Conservation (phyloP, 1,140 invertebrate genomes). For the Danaus plexippus region DNA sequence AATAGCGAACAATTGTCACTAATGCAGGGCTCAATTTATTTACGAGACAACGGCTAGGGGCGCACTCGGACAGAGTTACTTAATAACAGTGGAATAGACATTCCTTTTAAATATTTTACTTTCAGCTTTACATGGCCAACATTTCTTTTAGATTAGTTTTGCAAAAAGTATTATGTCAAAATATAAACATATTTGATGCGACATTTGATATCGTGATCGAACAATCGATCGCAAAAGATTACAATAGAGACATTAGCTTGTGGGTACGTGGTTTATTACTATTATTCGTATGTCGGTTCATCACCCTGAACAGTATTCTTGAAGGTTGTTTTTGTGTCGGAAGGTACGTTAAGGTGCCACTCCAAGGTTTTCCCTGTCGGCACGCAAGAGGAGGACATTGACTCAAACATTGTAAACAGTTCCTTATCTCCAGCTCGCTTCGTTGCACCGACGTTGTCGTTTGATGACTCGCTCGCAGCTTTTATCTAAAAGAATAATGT, state of each 20-base stretch:
- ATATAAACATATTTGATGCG: no score
- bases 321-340: slow-evolving; percentile 37
- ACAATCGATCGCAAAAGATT: slow-evolving; percentile 14
- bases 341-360: slow-evolving; percentile 41
- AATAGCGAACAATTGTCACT: slow-evolving; percentile 69
- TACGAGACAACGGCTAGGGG: slow-evolving; percentile 61
- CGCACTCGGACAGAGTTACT: slow-evolving; percentile 37
- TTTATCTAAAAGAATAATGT: slow-evolving; percentile 63
- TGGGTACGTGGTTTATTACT: slow-evolving; percentile 29
- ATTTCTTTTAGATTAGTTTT: no score
- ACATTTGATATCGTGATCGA: no score
- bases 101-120: background rate
- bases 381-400: slow-evolving; percentile 64
- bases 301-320: slow-evolving; percentile 30
- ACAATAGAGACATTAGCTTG: slow-evolving; percentile 35
- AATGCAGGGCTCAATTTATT: slow-evolving; percentile 69
- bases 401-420: slow-evolving; percentile 69
- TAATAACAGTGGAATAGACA: slow-evolving; percentile 36
- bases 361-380: slow-evolving; percentile 65
- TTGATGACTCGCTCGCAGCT: slow-evolving; percentile 56
- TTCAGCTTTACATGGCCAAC: no score
- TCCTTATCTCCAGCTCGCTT: slow-evolving; percentile 65
- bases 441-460: slow-evolving; percentile 31
- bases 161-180: no score
- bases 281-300: slow-evolving; percentile 27